Percentiles rank a stretch among this genome's conserved stretches.
Evolutionary conservation across 2,113 vertebrate genomes (phyloP).

Genomic region (Ptilorrhoa leucosticta): DNA sequence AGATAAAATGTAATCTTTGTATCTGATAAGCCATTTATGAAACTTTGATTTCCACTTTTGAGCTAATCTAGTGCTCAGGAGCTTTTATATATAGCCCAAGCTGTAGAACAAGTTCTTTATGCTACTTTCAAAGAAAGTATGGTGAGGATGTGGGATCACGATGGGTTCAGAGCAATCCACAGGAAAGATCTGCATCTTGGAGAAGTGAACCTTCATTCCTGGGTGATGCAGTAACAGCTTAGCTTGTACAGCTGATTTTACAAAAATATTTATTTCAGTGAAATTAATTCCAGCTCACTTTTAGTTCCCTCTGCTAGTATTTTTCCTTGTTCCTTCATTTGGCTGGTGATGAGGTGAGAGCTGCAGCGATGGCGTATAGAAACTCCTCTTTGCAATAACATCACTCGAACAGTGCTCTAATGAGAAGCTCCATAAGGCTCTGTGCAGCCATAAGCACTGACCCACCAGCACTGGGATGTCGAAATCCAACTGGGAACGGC

Average conservation of each 20-base stretch:
- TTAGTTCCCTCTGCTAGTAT: background rate
- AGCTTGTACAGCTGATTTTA: background rate
- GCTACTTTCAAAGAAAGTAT: background rate
- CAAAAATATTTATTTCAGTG: constrained; percentile 31
- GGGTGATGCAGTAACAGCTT: background rate
- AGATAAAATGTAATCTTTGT: background rate
- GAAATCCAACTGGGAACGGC: background rate
- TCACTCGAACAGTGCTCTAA: background rate
- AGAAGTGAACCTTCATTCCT: constrained; percentile 12
- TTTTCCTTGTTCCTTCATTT: background rate
- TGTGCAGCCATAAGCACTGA: background rate
- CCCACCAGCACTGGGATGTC: background rate
- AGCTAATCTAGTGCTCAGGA: background rate
- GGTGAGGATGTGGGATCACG: background rate
- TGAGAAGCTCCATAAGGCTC: background rate
- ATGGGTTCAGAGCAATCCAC: background rate
- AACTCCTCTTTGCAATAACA: background rate
- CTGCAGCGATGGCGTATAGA: background rate
- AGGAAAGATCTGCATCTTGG: background rate
- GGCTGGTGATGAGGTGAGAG: constrained; percentile 20
- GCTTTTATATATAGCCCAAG: background rate
- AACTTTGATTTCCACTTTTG: background rate
- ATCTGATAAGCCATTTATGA: background rate
- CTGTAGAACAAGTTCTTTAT: background rate
- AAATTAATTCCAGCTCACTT: constrained; percentile 43